Evolutionary conservation across 2,113 vertebrate genomes (phyloP).

Genomic region (Eulemur macaco): DNA sequence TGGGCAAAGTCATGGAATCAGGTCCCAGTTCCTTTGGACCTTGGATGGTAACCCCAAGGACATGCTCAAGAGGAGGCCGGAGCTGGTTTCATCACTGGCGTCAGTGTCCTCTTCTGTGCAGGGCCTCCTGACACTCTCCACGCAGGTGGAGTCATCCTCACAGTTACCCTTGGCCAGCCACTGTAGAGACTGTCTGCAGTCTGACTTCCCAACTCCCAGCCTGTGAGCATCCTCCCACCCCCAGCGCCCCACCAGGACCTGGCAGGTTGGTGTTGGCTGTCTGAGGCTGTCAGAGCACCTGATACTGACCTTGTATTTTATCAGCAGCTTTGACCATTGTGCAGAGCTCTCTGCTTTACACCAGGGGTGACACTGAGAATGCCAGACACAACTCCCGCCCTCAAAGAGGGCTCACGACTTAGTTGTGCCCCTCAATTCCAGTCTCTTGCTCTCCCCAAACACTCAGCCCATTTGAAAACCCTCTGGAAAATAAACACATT

Average conservation of each 20-base stretch:
- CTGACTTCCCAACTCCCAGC: background rate
- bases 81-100: background rate
- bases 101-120: background rate
- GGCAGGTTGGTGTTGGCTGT: background rate
- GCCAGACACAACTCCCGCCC: background rate
- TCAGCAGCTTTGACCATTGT: background rate
- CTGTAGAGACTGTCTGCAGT: no score
- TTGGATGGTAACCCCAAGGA: background rate
- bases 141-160: background rate
- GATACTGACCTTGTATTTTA: background rate
- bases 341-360: background rate
- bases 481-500: conserved; percentile 7
- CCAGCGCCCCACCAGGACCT: background rate
- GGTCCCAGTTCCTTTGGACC: background rate
- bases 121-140: background rate
- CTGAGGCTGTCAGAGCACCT: background rate
- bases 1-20: background rate
- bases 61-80: background rate
- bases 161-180: accelerated
- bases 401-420: background rate
- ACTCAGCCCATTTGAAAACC: background rate
- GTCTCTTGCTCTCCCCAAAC: background rate
- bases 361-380: background rate
- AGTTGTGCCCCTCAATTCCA: background rate
- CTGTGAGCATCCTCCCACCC: accelerated